Evolutionary conservation across 2,797 vertebrate genomes (phyloP), one percentile per base, ranked within the genome.

Genomic region (Phoebastria nigripes): DNA sequence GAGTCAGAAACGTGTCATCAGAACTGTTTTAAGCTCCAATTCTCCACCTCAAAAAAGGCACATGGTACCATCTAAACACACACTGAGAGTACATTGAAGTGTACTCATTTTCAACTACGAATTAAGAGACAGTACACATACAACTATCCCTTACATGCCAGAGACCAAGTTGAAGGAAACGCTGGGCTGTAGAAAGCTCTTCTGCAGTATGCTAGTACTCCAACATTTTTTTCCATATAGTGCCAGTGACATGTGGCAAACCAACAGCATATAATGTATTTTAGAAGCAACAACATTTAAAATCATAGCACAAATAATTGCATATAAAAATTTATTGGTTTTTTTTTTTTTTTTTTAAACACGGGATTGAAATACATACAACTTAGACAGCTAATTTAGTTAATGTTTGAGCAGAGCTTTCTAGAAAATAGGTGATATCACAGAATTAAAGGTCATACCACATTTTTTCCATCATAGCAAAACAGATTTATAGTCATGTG

Each of bases 321-420:
- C 96, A 89, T 91, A 93, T 91, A 97, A 97, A 97, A 94, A 94
- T 95, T 94, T 97, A 96, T 97, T 96, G n/a, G 35, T 35, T 17
- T 20, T 24, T 33, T 44, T 44, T 37, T 37, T 77, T 52, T 74
- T 91, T 54, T 76, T 93, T 93, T 37, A 29, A 90, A 66, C 52
- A 83, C 3, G 3, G 29, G 29, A 8, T 87, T 90, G 74, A 89
- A 90, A 89, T 71, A 90, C 83, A 84, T 58, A 81, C 33, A 92
- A 39, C 10, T 16, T 44, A 14, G 22, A 58, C 24, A 89, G 33
- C 35, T 55, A 16, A 71, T 86, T 39, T 14, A 74, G 39, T 71
- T 54, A 20, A 56, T 35, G 11, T 26, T 87, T 33, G 39, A 89
- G 54, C 52, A 89, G 47, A 80, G 29, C 5, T 81, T 87, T 55